Base-by-base conservation (phyloP, 2,113 vertebrate species). In the Neogale vison region DNA sequence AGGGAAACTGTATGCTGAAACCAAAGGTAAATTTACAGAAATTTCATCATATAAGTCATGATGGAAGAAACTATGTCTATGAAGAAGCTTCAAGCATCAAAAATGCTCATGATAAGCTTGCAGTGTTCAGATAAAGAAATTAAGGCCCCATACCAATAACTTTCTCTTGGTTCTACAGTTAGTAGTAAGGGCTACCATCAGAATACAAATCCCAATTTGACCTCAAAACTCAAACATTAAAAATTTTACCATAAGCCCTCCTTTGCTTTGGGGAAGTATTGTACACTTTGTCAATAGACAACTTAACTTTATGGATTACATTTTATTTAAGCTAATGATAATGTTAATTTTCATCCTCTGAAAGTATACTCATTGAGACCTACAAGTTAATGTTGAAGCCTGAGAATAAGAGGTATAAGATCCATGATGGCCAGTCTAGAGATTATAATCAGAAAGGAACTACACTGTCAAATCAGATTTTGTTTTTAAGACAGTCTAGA, bases 181-280 rank as follows among this genome's bases (percentile, higher is more conserved):
- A 81, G 1, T 34, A 77, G 57, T 77, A 88, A 77, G 39, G 31
- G 7, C 52, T 15, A 45, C 67, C 52, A 34, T 47, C 67, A 92
- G 39, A 71, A 92, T 77, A 89, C 50, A 88, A 89, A 77, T 76
- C n/a, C 83, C 69, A 34, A 57, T 94, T 47, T 79, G 69, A 83
- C 61, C 88, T 76, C 31, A 83, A 67, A 93, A 67, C 52, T 61
- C 77, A 42, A 15, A 83, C 55, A 77, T 39, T 61, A 69, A n/a
- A n/a, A 23, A 69, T 71, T 74, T 74, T 86, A 42, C 18, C 26
- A 31, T 50, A 81, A 31, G 31, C 12, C 67, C 57, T 45, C 67
- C 57, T 45, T 82, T 87, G 12, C 59, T 84, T 96, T 59, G 69
- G 59, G n/a, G 34, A 93, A 83, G 20, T 72, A 67, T 26, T 72